These are phyloP conservation scores for Dicentrarchus labrax DNA, from an alignment of 2,113 vertebrate species.

Conservation along the genomic window DNA sequence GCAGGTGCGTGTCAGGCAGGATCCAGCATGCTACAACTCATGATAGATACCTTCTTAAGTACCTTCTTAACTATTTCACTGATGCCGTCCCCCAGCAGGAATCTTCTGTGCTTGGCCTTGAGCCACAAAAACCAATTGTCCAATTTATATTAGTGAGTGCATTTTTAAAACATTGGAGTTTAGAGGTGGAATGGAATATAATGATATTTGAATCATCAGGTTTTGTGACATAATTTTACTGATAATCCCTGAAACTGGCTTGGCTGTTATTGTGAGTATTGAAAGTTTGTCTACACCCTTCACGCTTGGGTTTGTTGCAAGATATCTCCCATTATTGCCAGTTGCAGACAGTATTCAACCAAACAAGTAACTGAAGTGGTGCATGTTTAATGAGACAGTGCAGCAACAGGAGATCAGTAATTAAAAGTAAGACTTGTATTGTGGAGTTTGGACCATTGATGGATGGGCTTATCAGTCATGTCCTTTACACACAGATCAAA, in stretches of 20 bases:
- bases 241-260: slow-evolving; percentile 21
- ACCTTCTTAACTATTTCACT: neutral
- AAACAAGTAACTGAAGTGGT: neutral
- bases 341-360: neutral
- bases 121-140: neutral
- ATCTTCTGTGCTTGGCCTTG: neutral
- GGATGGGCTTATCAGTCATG: neutral
- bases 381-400: slow-evolving; percentile 4
- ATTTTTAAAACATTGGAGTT: neutral
- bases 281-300: slow-evolving; percentile 27
- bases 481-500: neutral
- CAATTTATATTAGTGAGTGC: neutral
- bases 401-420: neutral
- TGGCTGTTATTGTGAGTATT: slow-evolving; percentile 11
- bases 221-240: neutral
- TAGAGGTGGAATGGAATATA: neutral
- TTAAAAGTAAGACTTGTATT: slow-evolving; percentile 2
- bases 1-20: slow-evolving; percentile 54
- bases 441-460: neutral
- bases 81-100: neutral
- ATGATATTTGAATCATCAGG: neutral
- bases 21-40: slow-evolving; percentile 36
- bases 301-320: neutral
- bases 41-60: slow-evolving; percentile 4
- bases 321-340: slow-evolving; percentile 21